Percentiles rank a stretch among this genome's conserved stretches.
phyloP scores from a whole-genome alignment of 35 echinoderm and acorn worm species.

The Acanthaster planci region DNA sequence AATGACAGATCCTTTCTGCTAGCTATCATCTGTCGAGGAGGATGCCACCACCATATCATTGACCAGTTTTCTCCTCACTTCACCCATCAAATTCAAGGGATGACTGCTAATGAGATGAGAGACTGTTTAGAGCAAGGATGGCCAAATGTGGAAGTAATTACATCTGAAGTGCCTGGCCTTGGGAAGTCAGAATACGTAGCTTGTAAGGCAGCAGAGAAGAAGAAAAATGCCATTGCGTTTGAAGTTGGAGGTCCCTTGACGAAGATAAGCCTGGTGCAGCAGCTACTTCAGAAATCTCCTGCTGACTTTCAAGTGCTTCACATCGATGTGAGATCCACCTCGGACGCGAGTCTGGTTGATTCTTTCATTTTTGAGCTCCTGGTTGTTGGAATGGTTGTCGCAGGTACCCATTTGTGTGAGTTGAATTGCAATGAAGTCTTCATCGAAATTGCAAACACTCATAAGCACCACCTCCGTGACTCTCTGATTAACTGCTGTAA shows the following conservation, averaged over 20 bases:
- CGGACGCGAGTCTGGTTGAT: constrained; percentile 22
- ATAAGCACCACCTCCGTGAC: constrained; percentile 27
- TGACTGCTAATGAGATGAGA: constrained; percentile 35
- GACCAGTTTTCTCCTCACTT: constrained; percentile 50
- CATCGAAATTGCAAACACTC: constrained; percentile 47
- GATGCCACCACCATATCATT: constrained; percentile 47
- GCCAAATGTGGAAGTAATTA: constrained; percentile 37
- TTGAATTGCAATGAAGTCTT: background rate
- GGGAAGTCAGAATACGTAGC: constrained; percentile 47
- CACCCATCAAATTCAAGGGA: constrained; percentile 35
- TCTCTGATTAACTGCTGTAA: constrained; percentile 19
- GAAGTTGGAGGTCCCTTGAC: constrained; percentile 17
- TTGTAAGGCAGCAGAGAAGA: constrained; percentile 1
- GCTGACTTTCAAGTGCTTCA: background rate
- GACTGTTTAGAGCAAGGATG: constrained; percentile 31
- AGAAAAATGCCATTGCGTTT: background rate
- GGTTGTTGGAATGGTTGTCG: constrained; percentile 29
- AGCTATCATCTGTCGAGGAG: constrained; percentile 45
- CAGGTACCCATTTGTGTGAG: constrained; percentile 34
- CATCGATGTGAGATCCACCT: constrained; percentile 12
- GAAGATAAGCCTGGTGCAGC: constrained; percentile 16
- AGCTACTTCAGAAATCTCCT: background rate
- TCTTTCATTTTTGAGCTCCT: constrained; percentile 28
- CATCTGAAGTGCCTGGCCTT: constrained; percentile 39
- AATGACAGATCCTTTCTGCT: constrained; percentile 9